Base-by-base conservation (phyloP, 1,140 invertebrate genomes). In the Saxidomus purpurata region DNA sequence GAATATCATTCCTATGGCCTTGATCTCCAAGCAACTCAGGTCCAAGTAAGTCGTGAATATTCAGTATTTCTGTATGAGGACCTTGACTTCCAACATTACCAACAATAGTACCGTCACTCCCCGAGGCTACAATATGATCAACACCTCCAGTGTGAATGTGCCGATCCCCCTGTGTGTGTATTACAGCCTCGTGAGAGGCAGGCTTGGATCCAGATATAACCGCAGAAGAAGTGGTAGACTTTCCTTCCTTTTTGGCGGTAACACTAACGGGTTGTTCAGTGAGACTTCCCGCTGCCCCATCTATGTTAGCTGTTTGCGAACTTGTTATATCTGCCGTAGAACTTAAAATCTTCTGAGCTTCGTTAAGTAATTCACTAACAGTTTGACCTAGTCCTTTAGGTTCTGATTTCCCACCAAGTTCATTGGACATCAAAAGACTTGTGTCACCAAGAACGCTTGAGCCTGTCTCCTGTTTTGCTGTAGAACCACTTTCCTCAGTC, bases 261-360 rank as follows among this genome's bases (percentile, higher is more conserved):
- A 8, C 43, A 43, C 4, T n/a, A n/a, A n/a, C n/a, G n/a, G n/a
- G n/a, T n/a, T n/a, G n/a, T n/a, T n/a, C n/a, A n/a, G n/a, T n/a
- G n/a, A 47, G 8, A 47, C 43, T 47, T 47, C 43, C 52, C 22
- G 19, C 52, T 19, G 9, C 15, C 8, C 15, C 52, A 28, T 8
- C 9, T 8, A 3, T n/a, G n/a, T 19, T 63, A 28, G 59, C 59
- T 28, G 59, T 63, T 28, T 63, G 59, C 28, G 59, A 19, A 28
- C n/a, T 63, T 63, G 59, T 28, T 2, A 63, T 63, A 28, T 63
- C 59, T 63, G 59, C 59, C 28, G 59, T 63, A 63, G 19, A n/a
- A n/a, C 59, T 71, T 19, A 71, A 38, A 38, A 71, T 71, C 67
- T 38, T 40, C 13, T 71, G 34, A 38, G 67, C 67, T 40, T 71